Evolutionary conservation across 2,113 vertebrate genomes (phyloP).

Genomic region (Sinosuthora webbiana): DNA sequence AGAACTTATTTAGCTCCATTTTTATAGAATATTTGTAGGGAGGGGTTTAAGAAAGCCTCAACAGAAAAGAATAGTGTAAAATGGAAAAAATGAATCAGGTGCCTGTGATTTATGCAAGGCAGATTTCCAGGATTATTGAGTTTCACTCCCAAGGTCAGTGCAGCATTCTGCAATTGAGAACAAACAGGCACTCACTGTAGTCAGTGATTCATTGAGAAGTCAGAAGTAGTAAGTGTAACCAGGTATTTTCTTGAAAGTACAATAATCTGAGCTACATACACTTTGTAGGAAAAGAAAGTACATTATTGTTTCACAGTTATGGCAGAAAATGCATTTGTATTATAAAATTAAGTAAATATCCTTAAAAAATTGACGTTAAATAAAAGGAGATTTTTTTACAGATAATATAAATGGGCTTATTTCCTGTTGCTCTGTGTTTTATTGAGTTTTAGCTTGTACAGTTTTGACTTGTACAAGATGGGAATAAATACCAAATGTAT

Average conservation of each 20-base stretch:
- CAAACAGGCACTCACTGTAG: conserved; percentile 18
- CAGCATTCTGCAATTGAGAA: neutral
- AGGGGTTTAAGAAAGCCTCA: neutral
- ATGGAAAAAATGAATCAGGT: conserved; percentile 19
- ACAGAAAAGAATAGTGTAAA: neutral
- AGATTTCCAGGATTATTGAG: conserved; percentile 37
- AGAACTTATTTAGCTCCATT: neutral
- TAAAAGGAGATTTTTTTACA: neutral
- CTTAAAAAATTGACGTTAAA: neutral
- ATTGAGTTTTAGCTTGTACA: neutral
- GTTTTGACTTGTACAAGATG: neutral
- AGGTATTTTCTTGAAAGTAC: neutral
- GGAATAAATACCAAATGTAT: neutral
- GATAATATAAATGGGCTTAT: neutral
- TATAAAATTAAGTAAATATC: neutral
- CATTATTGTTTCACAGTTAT: neutral
- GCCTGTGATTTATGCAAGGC: conserved; percentile 21
- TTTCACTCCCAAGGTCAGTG: conserved; percentile 20
- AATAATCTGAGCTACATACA: neutral
- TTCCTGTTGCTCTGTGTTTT: neutral
- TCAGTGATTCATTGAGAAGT: neutral
- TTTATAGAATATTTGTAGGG: neutral
- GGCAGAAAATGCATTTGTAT: neutral
- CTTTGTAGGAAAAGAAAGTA: neutral
- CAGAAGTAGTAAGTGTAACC: neutral